Base-by-base conservation (phyloP, 2,113 vertebrate species). In the Seriola rivoliana region DNA sequence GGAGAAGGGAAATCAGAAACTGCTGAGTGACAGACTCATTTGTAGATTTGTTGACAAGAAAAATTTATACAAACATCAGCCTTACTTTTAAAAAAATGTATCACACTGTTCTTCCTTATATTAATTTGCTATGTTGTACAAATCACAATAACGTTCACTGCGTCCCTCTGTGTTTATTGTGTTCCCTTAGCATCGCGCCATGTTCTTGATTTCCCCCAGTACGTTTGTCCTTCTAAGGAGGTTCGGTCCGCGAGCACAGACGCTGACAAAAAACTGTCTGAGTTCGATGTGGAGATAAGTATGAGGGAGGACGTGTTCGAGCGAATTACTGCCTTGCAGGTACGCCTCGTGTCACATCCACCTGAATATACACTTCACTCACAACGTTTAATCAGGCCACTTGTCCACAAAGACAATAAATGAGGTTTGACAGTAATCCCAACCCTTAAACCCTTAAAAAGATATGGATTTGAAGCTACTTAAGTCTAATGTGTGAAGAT, bases 241-340 rank as follows among this genome's bases (percentile, higher is more conserved):
- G 92, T 99, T 16, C 95, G 97, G n/a, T 89, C 94, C 5, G 97
- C 97, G 21, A 99, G 98, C 93, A 98, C 97, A 0, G 95, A 97
- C 86, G 97, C 98, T 5, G 97, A 99, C 93, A 98, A 99, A 91
- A 96, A 86, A 3, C 96, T 99, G 85, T 98, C 97, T 4, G 95
- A 95, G 85, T 98, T 99, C 55, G 97, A 99, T 71, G 97, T 99
- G 82, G 97, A 99, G 92, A 95, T 98, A 89, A 97, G 96, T 84
- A 99, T 98, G 98, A 96, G 97, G 93, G 95, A 94, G 81, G 97
- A 99, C 16, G 94, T 99, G 52, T 99, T 98, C 92, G 91, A 93
- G 88, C 96, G 95, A 87, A 92, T 99, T 68, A 91, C 95, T 78
- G 95, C 94, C 75, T 92, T 99, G 83, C 95, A 98, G 96, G 98